Conservation (phyloP, 2,888 invertebrate genomes). For the Drosophila anceps region DNA sequence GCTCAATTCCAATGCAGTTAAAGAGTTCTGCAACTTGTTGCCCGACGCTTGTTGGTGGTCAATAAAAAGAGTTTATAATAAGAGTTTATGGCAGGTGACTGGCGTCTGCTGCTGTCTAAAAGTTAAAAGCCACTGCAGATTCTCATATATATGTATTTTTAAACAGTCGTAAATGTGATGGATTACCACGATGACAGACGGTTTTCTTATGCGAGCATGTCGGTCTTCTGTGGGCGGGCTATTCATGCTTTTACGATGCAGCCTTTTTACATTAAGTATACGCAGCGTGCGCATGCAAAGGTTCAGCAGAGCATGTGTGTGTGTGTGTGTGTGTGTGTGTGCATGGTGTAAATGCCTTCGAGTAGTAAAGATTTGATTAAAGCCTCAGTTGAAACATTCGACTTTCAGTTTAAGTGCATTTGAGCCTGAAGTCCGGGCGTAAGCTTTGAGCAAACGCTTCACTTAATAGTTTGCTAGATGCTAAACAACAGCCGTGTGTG, state of each 20-base stretch:
- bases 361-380: slow-evolving; percentile 18
- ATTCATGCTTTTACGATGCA: slow-evolving; percentile 43
- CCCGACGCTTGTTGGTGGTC: slow-evolving; percentile 9
- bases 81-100: slow-evolving; percentile 38
- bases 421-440: slow-evolving; percentile 12
- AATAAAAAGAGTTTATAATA: slow-evolving; percentile 22
- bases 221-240: slow-evolving; percentile 13
- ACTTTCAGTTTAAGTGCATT: slow-evolving; percentile 30
- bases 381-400: slow-evolving; percentile 25
- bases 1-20: neutral
- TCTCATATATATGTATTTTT: slow-evolving; percentile 46
- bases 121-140: slow-evolving; percentile 58
- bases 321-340: slow-evolving; percentile 8
- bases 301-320: slow-evolving; percentile 2
- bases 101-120: slow-evolving; percentile 27
- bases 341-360: slow-evolving; percentile 22
- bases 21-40: slow-evolving; percentile 43
- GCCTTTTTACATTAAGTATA: slow-evolving; percentile 41
- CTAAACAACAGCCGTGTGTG: neutral
- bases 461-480: slow-evolving; percentile 1
- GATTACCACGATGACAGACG: slow-evolving; percentile 61
- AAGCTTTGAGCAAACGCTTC: slow-evolving; percentile 21
- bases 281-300: slow-evolving; percentile 10
- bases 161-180: slow-evolving; percentile 75
- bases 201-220: slow-evolving; percentile 22